These are phyloP conservation scores for Lithodes maja DNA, from an alignment of 2,888 invertebrate species.

Conservation along the genomic window DNA sequence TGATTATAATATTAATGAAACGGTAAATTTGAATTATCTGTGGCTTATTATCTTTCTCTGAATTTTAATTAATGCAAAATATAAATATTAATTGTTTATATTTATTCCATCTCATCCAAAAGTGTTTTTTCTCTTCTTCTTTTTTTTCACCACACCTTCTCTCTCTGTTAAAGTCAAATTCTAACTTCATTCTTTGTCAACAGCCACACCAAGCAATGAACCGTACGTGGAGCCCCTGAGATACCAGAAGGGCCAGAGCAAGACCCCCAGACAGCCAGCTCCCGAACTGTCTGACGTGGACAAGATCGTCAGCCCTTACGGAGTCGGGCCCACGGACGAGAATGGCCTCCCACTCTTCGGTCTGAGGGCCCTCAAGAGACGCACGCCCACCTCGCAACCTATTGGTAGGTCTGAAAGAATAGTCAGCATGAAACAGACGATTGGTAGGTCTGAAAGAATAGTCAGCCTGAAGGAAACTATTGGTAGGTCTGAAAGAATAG, in stretches of 20 bases:
- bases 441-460: no score
- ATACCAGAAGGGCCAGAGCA: constrained; percentile 56
- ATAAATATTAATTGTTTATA: no score
- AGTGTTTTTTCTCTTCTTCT: no score
- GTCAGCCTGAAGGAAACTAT: no score
- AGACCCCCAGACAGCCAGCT: constrained; percentile 53
- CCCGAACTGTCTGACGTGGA: constrained; percentile 69
- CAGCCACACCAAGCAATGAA: constrained; percentile 58
- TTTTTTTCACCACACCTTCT: neutral
- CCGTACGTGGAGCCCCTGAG: constrained; percentile 51
- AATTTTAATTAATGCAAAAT: no score
- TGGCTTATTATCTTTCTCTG: no score
- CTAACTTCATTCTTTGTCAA: neutral
- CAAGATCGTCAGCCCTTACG: constrained; percentile 85
- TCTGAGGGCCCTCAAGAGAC: constrained; percentile 80
- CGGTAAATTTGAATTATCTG: no score
- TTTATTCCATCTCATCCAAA: no score
- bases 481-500: no score
- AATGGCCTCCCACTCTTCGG: constrained; percentile 87
- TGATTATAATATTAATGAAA: no score
- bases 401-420: neutral
- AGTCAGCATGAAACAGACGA: no score
- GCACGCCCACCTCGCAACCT: constrained; percentile 31
- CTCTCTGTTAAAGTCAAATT: neutral
- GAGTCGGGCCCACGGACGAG: constrained; percentile 88